Conservation (phyloP, 2,113 vertebrate species). For the Ondatra zibethicus region DNA sequence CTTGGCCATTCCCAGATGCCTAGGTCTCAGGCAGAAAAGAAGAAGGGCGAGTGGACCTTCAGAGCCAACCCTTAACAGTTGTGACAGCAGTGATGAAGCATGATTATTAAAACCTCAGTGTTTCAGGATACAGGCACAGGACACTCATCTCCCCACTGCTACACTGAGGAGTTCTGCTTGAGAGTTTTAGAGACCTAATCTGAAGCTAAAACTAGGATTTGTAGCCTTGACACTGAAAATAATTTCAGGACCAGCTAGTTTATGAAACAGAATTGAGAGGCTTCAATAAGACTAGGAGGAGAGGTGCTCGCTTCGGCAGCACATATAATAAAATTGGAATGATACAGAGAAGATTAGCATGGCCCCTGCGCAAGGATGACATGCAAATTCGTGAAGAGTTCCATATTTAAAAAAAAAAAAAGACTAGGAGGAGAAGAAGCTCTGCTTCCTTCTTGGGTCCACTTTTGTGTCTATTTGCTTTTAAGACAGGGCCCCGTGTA, state of each 20-base stretch:
- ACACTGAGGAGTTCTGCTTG: background rate
- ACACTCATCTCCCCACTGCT: background rate
- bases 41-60: background rate
- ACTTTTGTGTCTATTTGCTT: background rate
- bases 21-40: background rate
- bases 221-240: background rate
- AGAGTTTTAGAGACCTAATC: background rate
- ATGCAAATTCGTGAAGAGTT: no score
- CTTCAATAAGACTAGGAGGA: background rate
- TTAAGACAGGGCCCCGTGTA: background rate
- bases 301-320: no score
- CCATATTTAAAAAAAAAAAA: no score
- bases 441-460: no score
- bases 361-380: no score
- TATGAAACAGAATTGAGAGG: background rate
- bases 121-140: background rate
- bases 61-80: slow-evolving; percentile 21
- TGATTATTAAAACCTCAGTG: background rate
- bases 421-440: background rate
- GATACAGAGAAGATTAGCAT: no score
- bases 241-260: background rate
- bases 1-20: background rate
- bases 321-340: no score
- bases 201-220: background rate
- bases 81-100: background rate